These are phyloP conservation scores for Pogonophryne albipinna DNA, from an alignment of 2,797 vertebrate genomes.

Conservation along the genomic window DNA sequence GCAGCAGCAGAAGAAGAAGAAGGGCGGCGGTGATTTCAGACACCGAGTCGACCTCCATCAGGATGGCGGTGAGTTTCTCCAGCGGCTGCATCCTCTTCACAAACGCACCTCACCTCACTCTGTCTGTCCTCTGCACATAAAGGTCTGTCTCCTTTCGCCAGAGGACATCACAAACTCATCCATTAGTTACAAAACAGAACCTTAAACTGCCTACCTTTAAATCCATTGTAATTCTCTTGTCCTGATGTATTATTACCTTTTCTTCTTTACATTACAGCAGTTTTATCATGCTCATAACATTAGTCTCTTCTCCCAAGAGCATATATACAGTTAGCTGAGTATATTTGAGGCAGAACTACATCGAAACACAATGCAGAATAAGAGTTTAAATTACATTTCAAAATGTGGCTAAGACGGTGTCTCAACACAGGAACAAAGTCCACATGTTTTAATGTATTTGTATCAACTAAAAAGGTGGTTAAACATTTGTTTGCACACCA, in stretches of 20 bases:
- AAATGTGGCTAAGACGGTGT: not conserved
- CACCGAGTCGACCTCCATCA: slow-evolving; percentile 47
- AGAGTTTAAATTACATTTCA: no score
- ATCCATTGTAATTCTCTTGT: slow-evolving; percentile 31
- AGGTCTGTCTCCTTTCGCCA: slow-evolving; percentile 13
- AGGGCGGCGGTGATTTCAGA: slow-evolving; percentile 77
- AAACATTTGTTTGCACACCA: not conserved
- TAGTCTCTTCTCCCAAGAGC: not conserved
- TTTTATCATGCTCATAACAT: not conserved
- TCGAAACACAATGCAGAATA: not conserved
- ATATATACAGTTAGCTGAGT: not conserved
- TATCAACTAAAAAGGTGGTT: not conserved
- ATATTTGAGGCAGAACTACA: not conserved
- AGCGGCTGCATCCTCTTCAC: slow-evolving; percentile 77
- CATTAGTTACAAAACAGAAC: slow-evolving; percentile 69
- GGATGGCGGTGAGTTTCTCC: slow-evolving; percentile 70
- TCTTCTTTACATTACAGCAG: not conserved
- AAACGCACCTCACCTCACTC: not conserved
- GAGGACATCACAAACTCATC: slow-evolving; percentile 68
- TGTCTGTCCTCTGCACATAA: slow-evolving; percentile 60
- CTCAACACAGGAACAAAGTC: not conserved
- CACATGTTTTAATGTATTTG: no score
- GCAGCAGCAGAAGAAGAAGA: slow-evolving; percentile 84
- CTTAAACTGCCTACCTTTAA: slow-evolving; percentile 72
- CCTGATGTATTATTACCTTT: slow-evolving; percentile 54